Evolutionary conservation across 2,888 invertebrate species (phyloP).

Genomic region (Amblyteles armatorius): DNA sequence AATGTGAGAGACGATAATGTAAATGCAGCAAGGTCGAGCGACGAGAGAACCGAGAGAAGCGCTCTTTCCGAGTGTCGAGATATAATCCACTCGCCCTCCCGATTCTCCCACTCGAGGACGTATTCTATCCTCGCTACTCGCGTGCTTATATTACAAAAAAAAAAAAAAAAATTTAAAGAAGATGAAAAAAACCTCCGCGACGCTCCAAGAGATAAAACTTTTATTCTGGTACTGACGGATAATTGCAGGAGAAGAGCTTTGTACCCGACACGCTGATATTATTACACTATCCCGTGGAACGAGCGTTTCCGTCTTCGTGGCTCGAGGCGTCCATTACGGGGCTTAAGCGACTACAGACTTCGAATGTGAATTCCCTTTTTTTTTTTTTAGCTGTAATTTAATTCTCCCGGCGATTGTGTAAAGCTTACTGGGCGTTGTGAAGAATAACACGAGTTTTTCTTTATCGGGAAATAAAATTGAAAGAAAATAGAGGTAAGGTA

Average conservation of each 20-base stretch:
- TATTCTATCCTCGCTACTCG: slow-evolving; percentile 12
- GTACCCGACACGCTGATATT: background rate
- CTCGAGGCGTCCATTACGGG: slow-evolving; percentile 11
- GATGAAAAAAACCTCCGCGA: slow-evolving; percentile 8
- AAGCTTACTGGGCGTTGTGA: background rate
- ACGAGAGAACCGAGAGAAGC: slow-evolving; percentile 9
- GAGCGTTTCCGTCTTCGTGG: background rate
- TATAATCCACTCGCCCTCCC: slow-evolving; percentile 16
- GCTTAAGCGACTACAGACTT: slow-evolving; percentile 6
- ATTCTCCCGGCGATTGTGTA: background rate
- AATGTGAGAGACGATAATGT: slow-evolving; percentile 33
- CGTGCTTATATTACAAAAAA: background rate
- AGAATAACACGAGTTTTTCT: background rate
- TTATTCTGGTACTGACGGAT: background rate
- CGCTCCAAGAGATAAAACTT: background rate
- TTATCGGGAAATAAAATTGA: background rate
- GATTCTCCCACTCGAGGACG: background rate
- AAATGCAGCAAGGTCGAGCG: slow-evolving; percentile 42
- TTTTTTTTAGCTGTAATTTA: background rate
- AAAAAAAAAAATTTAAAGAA: slow-evolving; percentile 11
- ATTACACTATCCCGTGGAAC: background rate
- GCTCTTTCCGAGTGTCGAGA: background rate
- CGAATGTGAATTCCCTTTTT: background rate
- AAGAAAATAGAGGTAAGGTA: background rate
- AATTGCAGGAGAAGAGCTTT: background rate